Evolutionary conservation across 1,140 invertebrate species (phyloP).

Genomic region (Drosophila suzukii): DNA sequence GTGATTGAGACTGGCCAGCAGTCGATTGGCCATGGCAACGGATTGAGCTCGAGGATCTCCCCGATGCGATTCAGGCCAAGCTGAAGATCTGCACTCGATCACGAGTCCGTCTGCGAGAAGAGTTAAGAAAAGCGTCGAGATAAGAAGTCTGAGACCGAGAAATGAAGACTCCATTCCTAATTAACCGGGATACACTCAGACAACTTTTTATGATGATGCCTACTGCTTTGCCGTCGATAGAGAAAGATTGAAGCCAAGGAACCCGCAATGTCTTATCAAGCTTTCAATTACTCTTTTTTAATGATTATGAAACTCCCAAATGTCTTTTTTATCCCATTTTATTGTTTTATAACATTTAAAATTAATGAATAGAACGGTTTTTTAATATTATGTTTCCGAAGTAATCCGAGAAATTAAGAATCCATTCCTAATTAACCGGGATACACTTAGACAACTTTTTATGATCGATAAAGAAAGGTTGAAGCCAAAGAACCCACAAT

Average conservation of each 20-base stretch:
- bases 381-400: too few relatives aligned
- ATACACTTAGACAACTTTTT: not conserved
- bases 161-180: slow-evolving; percentile 16
- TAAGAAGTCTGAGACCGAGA: slow-evolving; percentile 2
- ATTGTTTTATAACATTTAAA: too few relatives aligned
- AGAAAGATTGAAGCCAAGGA: too few relatives aligned
- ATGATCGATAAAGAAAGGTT: too few relatives aligned
- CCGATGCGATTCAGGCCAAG: slow-evolving; percentile 36
- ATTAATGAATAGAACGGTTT: too few relatives aligned
- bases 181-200: not conserved
- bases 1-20: slow-evolving; percentile 28
- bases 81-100: slow-evolving; percentile 32
- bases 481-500: too few relatives aligned
- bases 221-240: too few relatives aligned
- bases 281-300: too few relatives aligned
- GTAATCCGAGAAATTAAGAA: slow-evolving; percentile 2
- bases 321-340: too few relatives aligned
- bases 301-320: too few relatives aligned
- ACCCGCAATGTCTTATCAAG: too few relatives aligned
- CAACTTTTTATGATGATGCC: not conserved
- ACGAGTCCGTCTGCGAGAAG: slow-evolving; percentile 1
- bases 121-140: not conserved
- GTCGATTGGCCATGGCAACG: slow-evolving; percentile 14
- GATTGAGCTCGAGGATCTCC: slow-evolving; percentile 32
- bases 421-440: slow-evolving; percentile 13